phyloP scores from a whole-genome alignment of 1,140 invertebrate species.

The Ceratina japonica region DNA sequence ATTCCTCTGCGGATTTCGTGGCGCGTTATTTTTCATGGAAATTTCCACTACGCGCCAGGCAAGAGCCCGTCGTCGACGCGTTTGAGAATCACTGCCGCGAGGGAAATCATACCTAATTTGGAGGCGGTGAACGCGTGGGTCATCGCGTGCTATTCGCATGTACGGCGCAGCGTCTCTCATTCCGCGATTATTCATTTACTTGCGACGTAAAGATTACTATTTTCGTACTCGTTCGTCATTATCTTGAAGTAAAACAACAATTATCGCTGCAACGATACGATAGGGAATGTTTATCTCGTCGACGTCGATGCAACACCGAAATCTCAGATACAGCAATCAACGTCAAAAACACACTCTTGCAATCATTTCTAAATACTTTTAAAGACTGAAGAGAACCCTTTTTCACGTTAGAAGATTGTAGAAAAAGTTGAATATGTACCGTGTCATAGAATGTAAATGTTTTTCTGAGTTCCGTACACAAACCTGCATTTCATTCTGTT shows the following conservation, averaged over 20 bases:
- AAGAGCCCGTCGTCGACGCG: not conserved
- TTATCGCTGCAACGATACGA: not conserved
- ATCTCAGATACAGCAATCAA: not conserved
- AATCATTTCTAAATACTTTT: too few species aligned
- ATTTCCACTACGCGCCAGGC: conserved; percentile 12
- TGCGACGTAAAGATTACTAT: too few species aligned
- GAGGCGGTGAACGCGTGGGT: conserved; percentile 65
- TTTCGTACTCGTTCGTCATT: too few species aligned
- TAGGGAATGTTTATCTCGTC: not conserved
- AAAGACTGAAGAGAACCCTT: too few species aligned
- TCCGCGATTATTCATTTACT: not conserved
- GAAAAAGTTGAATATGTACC: too few species aligned
- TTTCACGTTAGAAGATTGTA: too few species aligned
- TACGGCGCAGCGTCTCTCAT: conserved; percentile 67
- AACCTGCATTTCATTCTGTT: too few species aligned
- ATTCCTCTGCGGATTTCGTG: not conserved
- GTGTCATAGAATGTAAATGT: too few species aligned
- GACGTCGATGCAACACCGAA: conserved; percentile 6
- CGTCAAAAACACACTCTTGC: too few species aligned
- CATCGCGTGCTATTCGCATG: conserved; percentile 67
- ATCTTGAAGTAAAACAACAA: not conserved
- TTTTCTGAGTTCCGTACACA: too few species aligned
- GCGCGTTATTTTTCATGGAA: conserved; percentile 5
- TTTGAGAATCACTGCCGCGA: conserved; percentile 67
- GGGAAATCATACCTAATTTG: conserved; percentile 76